These are phyloP conservation scores for Scelioninae gen. 1 DNA, from an alignment of 2,888 invertebrate species.

Conservation along the genomic window DNA sequence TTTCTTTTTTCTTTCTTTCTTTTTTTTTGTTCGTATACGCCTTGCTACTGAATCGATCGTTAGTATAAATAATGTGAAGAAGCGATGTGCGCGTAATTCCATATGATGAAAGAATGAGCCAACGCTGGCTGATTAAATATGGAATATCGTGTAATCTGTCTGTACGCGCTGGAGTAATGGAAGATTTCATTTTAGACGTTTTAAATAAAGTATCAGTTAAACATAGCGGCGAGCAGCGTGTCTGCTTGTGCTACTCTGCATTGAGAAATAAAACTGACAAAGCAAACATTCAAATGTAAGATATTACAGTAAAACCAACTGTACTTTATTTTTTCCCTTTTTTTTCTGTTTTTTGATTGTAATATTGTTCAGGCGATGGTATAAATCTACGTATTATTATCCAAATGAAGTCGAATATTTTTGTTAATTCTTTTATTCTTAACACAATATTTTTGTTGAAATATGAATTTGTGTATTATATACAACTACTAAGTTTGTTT, in stretches of 20 bases:
- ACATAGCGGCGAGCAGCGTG: slow-evolving; percentile 30
- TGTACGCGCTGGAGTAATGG: slow-evolving; percentile 60
- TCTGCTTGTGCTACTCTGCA: slow-evolving; percentile 17
- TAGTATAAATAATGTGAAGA: slow-evolving; percentile 66
- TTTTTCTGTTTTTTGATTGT: not conserved
- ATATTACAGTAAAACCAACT: slow-evolving; percentile 48
- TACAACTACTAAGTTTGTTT: too few relatives aligned
- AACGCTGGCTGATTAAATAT: slow-evolving; percentile 61
- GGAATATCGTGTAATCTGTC: slow-evolving; percentile 67
- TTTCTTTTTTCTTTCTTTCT: slow-evolving; percentile 1
- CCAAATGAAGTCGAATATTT: too few relatives aligned
- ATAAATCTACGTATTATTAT: too few relatives aligned
- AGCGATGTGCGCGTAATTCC: slow-evolving; percentile 59
- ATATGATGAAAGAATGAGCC: slow-evolving; percentile 65
- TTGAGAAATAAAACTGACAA: slow-evolving; percentile 53
- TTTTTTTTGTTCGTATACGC: slow-evolving; percentile 24
- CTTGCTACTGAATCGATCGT: slow-evolving; percentile 60
- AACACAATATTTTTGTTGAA: too few relatives aligned
- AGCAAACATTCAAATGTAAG: slow-evolving; percentile 49
- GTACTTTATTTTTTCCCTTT: slow-evolving; percentile 33
- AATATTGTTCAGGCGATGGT: too few relatives aligned
- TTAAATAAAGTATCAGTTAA: slow-evolving; percentile 67
- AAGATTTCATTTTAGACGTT: slow-evolving; percentile 66
- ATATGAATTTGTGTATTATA: too few relatives aligned
- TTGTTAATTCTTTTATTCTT: too few relatives aligned